Evolutionary conservation across 2,113 vertebrate genomes (phyloP).

Genomic region (Taxidea taxus): DNA sequence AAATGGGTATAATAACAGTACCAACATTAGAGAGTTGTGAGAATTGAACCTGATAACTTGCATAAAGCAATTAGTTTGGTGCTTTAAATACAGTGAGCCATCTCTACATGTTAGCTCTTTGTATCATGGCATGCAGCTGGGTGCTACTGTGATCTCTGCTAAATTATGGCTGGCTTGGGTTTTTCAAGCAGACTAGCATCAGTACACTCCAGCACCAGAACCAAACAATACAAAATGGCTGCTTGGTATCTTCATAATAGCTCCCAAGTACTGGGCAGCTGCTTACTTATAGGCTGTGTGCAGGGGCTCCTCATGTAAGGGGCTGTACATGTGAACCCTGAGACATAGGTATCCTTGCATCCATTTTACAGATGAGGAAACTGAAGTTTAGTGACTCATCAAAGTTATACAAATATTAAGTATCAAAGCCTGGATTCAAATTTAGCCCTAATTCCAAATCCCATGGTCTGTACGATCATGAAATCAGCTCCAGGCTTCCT

Average conservation of each 20-base stretch:
- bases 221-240: not conserved
- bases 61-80: not conserved
- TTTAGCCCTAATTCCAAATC: not conserved
- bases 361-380: not conserved
- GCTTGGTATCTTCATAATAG: not conserved
- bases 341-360: not conserved
- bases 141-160: not conserved
- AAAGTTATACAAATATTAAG: not conserved
- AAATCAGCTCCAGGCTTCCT: not conserved
- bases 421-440: not conserved
- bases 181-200: not conserved
- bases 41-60: not conserved
- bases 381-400: not conserved
- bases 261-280: not conserved
- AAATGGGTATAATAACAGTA: not conserved
- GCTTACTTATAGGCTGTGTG: not conserved
- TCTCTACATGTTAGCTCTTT: not conserved
- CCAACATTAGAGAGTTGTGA: not conserved
- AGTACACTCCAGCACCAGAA: not conserved
- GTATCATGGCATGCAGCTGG: rapidly evolving
- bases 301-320: not conserved
- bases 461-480: not conserved
- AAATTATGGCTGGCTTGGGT: not conserved
- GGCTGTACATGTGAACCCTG: not conserved
- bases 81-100: not conserved